These are phyloP conservation scores for Phyto melanocephala DNA, from an alignment of 2,888 invertebrate genomes.

Conservation along the genomic window DNA sequence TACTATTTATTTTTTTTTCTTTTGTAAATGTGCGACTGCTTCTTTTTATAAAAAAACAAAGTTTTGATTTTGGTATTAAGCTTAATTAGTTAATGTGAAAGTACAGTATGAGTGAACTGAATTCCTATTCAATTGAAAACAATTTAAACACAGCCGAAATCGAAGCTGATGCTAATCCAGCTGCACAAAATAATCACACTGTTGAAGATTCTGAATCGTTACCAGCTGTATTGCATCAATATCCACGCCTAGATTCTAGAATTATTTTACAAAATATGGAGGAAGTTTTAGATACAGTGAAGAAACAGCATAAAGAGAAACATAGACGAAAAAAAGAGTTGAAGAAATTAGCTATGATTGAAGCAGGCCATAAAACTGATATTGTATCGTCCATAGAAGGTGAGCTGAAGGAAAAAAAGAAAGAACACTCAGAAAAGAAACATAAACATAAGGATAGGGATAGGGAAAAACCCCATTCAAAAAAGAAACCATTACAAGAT, in stretches of 20 bases:
- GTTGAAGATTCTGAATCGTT: conserved; percentile 1
- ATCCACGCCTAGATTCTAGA: conserved; percentile 75
- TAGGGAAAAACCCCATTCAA: conserved; percentile 48
- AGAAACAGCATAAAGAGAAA: conserved; percentile 77
- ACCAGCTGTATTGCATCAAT: conserved; percentile 69
- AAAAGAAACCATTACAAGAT: conserved; percentile 69
- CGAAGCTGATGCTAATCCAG: neutral
- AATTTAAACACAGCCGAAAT: conserved; percentile 20
- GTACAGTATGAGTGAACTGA: conserved; percentile 60
- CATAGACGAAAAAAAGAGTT: conserved; percentile 75
- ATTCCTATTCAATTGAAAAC: conserved; percentile 54
- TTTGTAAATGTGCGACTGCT: conserved; percentile 29
- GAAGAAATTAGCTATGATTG: conserved; percentile 71
- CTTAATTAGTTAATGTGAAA: conserved; percentile 44
- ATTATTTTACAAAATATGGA: conserved; percentile 78
- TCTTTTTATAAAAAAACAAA: conserved; percentile 8
- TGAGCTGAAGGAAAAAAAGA: conserved; percentile 53
- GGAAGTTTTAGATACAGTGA: conserved; percentile 77
- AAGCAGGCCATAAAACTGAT: conserved; percentile 65
- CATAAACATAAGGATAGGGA: conserved; percentile 41
- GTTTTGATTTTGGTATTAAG: conserved; percentile 36
- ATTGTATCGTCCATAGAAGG: conserved; percentile 10
- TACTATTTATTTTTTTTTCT: neutral
- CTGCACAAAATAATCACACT: neutral
- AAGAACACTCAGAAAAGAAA: conserved; percentile 43